A percentile compares a stretch with the other conserved stretches of the same genome.
These are phyloP conservation scores for Neoarius graeffei DNA, from an alignment of 2,113 vertebrate genomes.

Conservation along the genomic window DNA sequence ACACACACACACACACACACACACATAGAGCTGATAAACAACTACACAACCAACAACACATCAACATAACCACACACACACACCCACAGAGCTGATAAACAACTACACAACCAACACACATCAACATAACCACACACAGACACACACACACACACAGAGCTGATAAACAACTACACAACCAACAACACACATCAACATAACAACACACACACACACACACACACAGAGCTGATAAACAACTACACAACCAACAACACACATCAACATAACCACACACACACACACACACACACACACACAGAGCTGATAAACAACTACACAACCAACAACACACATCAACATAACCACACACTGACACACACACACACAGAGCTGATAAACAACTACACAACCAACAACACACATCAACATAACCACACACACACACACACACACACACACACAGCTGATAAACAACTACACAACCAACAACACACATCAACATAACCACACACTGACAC, in stretches of 20 bases:
- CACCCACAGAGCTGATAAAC: too few relatives aligned
- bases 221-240: too few relatives aligned
- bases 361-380: too few relatives aligned
- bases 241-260: slow-evolving; percentile 4
- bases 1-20: too few relatives aligned
- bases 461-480: background rate
- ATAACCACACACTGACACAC: background rate
- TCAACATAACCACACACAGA: background rate
- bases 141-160: background rate
- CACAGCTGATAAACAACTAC: background rate
- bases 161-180: background rate
- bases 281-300: background rate
- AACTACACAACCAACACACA: background rate
- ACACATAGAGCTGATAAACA: background rate
- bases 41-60: background rate
- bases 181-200: background rate
- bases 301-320: background rate
- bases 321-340: background rate
- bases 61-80: background rate
- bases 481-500: background rate
- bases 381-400: slow-evolving; percentile 1
- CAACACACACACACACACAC: background rate
- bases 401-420: background rate
- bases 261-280: background rate
- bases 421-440: background rate